These are phyloP conservation scores for Isaurus tuberculatus DNA, from an alignment of 92 coral and sea anemone species.

Conservation along the genomic window DNA sequence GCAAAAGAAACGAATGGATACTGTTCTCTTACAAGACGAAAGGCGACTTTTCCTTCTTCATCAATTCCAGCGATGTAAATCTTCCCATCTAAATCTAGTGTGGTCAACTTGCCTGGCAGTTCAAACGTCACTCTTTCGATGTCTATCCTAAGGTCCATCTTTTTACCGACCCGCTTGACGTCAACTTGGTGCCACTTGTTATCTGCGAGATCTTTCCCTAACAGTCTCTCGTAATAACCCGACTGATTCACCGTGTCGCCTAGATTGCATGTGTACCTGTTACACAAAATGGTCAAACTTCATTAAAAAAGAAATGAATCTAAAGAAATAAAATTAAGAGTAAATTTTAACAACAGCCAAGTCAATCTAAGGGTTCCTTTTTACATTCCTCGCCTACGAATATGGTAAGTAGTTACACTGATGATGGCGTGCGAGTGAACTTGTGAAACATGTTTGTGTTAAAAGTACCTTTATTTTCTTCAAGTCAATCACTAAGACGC, in stretches of 20 bases:
- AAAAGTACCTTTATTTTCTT: no score
- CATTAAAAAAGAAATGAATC: no score
- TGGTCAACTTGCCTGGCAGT: conserved; percentile 63
- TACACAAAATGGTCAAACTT: neutral
- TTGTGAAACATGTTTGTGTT: no score
- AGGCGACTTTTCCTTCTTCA: conserved; percentile 47
- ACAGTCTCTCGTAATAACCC: conserved; percentile 64
- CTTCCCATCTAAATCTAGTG: conserved; percentile 61
- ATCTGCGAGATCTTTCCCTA: conserved; percentile 77
- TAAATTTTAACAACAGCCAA: no score
- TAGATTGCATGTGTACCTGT: conserved; percentile 73
- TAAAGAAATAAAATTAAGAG: no score
- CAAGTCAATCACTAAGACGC: no score
- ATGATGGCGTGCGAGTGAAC: no score
- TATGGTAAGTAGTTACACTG: no score
- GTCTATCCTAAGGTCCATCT: conserved; percentile 58
- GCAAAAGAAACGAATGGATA: conserved; percentile 67
- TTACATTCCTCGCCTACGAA: no score
- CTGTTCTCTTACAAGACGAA: conserved; percentile 22
- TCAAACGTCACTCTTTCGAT: neutral
- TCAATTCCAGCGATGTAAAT: conserved; percentile 75
- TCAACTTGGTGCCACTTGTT: conserved; percentile 90
- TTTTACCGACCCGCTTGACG: conserved; percentile 46
- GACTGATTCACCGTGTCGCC: conserved; percentile 58
- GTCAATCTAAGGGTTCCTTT: no score